A percentile compares a stretch with the other conserved stretches of the same genome.
Conservation (phyloP, 2,888 invertebrate species). For the Agrilus biguttatus region DNA sequence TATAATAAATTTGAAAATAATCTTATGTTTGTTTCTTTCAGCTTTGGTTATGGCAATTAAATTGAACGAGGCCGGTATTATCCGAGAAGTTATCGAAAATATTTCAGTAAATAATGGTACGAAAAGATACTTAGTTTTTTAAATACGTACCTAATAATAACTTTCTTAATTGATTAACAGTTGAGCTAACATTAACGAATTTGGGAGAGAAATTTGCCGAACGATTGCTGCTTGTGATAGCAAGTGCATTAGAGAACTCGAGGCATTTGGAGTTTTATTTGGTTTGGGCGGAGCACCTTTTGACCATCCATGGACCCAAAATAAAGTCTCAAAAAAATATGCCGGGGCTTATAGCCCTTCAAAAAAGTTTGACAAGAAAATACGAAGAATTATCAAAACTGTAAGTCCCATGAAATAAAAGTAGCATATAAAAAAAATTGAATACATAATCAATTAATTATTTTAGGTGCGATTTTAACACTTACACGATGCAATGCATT, state of each 20-base stretch:
- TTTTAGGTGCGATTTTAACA: slow-evolving; percentile 79
- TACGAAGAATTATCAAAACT: slow-evolving; percentile 72
- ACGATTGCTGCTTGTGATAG: slow-evolving; percentile 55
- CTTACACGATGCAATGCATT: slow-evolving; percentile 65
- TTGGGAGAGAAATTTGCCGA: slow-evolving; percentile 65
- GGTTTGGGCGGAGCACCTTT: slow-evolving; percentile 56
- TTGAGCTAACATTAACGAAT: slow-evolving; percentile 54
- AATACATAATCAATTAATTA: too few relatives aligned
- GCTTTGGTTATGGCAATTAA: slow-evolving; percentile 78
- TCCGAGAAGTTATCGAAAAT: slow-evolving; percentile 68
- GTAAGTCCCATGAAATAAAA: slow-evolving; percentile 39
- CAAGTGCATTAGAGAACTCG: slow-evolving; percentile 58
- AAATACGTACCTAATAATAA: slow-evolving; percentile 4
- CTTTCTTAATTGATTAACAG: slow-evolving; percentile 36
- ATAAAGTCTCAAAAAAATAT: slow-evolving; percentile 42
- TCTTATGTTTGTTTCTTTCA: slow-evolving; percentile 16
- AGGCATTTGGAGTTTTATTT: slow-evolving; percentile 82
- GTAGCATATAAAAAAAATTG: not conserved
- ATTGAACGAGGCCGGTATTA: slow-evolving; percentile 63
- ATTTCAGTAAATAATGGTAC: slow-evolving; percentile 65
- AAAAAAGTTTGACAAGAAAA: slow-evolving; percentile 65
- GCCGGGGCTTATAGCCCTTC: slow-evolving; percentile 54
- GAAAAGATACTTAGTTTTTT: slow-evolving; percentile 18
- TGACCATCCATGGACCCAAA: slow-evolving; percentile 48
- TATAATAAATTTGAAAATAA: slow-evolving; percentile 1